These are phyloP conservation scores for Megalonaias nervosa DNA, from an alignment of 1,140 invertebrate genomes.

Conservation along the genomic window DNA sequence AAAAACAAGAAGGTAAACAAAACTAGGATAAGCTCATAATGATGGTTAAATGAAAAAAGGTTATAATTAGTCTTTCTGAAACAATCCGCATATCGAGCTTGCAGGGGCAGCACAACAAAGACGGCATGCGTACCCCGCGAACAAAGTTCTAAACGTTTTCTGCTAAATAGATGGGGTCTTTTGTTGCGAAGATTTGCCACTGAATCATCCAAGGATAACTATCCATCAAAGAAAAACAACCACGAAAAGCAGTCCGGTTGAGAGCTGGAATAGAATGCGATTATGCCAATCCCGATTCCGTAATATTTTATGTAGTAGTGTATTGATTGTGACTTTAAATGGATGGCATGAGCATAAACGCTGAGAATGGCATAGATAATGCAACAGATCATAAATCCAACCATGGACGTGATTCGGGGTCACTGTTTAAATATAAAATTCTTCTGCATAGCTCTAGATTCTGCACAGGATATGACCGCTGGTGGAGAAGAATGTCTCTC, in stretches of 20 bases:
- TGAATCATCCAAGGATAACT: slow-evolving; percentile 2
- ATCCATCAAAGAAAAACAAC: slow-evolving; percentile 1
- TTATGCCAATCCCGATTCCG: slow-evolving; percentile 8
- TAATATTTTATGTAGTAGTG: slow-evolving; percentile 37
- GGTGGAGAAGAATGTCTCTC: no score
- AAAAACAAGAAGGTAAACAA: slow-evolving; percentile 51
- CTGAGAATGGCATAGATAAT: slow-evolving; percentile 42
- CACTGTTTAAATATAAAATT: not conserved
- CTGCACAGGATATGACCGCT: not conserved
- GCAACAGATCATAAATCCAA: slow-evolving; percentile 40
- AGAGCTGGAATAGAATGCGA: slow-evolving; percentile 1
- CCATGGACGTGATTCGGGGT: slow-evolving; percentile 13
- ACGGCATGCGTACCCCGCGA: not conserved
- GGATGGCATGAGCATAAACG: slow-evolving; percentile 48
- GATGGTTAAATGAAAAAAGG: slow-evolving; percentile 31
- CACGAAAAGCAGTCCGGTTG: not conserved
- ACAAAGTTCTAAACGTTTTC: slow-evolving; percentile 6
- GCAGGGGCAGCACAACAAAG: slow-evolving; percentile 4
- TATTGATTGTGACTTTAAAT: slow-evolving; percentile 43
- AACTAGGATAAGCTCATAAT: slow-evolving; percentile 8
- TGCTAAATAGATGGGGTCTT: slow-evolving; percentile 3
- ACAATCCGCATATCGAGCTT: slow-evolving; percentile 4
- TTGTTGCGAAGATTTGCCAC: slow-evolving; percentile 10
- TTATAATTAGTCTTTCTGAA: not conserved
- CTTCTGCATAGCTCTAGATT: slow-evolving; percentile 8